Percentiles rank a stretch among this genome's conserved stretches.
phyloP scores from a whole-genome alignment of 2,797 vertebrate species.

The Chiloscyllium punctatum region DNA sequence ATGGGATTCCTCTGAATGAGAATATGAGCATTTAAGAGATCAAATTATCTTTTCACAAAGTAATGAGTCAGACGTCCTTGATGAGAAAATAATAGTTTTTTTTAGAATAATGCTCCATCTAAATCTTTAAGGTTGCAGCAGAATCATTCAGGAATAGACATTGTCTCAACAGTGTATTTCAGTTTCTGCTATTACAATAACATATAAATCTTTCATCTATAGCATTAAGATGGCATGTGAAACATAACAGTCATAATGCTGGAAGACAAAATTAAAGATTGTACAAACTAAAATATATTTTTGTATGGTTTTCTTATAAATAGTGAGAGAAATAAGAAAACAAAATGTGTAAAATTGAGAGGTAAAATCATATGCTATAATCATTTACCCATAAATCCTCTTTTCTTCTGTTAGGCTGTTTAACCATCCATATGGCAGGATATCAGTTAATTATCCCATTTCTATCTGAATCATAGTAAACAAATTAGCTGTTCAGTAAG shows the following conservation, averaged over 20 bases:
- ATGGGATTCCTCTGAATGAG: background rate
- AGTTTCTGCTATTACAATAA: background rate
- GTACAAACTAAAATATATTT: background rate
- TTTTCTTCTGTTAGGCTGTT: background rate
- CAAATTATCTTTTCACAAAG: background rate
- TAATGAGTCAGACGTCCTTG: background rate
- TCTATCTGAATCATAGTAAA: background rate
- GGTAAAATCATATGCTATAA: background rate
- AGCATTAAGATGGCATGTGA: background rate
- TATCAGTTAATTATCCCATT: background rate
- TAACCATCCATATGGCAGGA: background rate
- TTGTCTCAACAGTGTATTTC: background rate
- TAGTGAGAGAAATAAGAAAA: background rate
- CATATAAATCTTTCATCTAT: background rate
- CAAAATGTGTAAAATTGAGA: background rate
- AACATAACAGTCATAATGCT: background rate
- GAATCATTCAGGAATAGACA: background rate
- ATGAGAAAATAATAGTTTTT: background rate
- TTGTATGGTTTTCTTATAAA: background rate
- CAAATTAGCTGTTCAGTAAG: background rate
- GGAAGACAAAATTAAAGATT: background rate
- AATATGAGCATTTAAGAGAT: background rate
- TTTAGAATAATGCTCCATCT: background rate
- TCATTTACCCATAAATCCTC: background rate
- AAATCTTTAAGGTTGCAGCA: background rate